A percentile compares a stretch with the other conserved stretches of the same genome.
Evolutionary conservation across 1,140 invertebrate species (phyloP).

Genomic region (Meloidogyne hapla): DNA sequence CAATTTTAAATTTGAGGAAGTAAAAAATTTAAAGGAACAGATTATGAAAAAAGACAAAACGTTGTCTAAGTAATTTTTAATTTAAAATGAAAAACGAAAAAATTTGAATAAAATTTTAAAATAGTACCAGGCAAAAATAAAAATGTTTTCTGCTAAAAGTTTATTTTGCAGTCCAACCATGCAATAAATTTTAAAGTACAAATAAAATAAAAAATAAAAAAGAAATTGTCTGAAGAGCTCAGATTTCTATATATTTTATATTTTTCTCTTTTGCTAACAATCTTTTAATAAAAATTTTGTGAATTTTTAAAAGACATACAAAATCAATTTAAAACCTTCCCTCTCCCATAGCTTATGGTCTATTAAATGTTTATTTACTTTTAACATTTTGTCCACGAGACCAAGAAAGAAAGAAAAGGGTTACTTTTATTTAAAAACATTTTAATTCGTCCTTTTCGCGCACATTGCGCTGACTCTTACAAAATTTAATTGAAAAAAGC

Average conservation of each 20-base stretch:
- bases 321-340: background rate
- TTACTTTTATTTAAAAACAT: background rate
- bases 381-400: background rate
- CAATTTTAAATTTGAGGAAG: no score
- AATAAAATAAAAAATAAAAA: background rate
- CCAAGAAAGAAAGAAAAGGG: background rate
- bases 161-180: background rate
- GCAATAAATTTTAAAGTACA: background rate
- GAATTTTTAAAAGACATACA: constrained; percentile 1
- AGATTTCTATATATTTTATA: background rate
- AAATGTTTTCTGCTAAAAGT: background rate
- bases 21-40: no score
- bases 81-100: no score
- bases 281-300: constrained; percentile 2
- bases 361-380: background rate
- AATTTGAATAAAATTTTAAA: no score
- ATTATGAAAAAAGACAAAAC: no score
- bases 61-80: no score
- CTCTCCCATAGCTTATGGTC: background rate
- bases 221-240: background rate
- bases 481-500: background rate
- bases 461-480: background rate
- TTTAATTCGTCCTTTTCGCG: background rate
- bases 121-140: no score
- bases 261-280: background rate